phyloP scores from a whole-genome alignment of 2,797 vertebrate genomes.

The Notolabrus celidotus region DNA sequence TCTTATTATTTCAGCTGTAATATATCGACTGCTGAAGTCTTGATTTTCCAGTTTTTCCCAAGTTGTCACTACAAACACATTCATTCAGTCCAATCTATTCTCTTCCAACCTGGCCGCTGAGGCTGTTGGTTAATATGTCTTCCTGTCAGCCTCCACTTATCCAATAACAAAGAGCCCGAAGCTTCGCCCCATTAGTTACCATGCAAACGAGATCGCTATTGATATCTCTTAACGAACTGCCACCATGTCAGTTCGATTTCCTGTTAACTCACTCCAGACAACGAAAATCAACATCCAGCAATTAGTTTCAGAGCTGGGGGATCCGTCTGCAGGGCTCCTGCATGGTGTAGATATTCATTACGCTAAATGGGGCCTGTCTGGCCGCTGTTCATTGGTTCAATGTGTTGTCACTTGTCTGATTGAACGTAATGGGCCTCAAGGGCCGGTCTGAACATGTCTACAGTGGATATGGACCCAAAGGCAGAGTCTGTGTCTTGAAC shows the following conservation, averaged over 20 bases:
- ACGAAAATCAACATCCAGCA: slow-evolving; percentile 73
- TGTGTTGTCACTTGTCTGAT: slow-evolving; percentile 43
- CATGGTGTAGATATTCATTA: slow-evolving; percentile 55
- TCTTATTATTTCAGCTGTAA: no score
- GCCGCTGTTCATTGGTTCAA: slow-evolving; percentile 28
- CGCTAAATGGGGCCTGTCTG: slow-evolving; percentile 55
- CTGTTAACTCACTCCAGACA: slow-evolving; percentile 69
- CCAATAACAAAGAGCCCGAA: slow-evolving; percentile 62
- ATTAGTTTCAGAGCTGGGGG: slow-evolving; percentile 57
- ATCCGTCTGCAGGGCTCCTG: slow-evolving; percentile 37
- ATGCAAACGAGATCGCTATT: slow-evolving; percentile 74
- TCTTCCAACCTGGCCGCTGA: background rate
- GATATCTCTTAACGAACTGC: slow-evolving; percentile 77
- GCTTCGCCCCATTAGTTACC: slow-evolving; percentile 68
- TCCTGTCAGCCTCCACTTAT: slow-evolving; percentile 66
- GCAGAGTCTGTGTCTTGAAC: slow-evolving; percentile 6
- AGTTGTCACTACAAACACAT: background rate
- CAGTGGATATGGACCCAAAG: background rate
- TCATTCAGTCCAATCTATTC: background rate
- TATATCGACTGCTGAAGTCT: no score
- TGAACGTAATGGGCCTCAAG: slow-evolving; percentile 33
- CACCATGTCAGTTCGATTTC: slow-evolving; percentile 75
- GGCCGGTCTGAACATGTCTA: background rate
- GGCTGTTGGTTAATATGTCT: slow-evolving; percentile 46
- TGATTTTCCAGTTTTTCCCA: background rate